A percentile compares a stretch with the other conserved stretches of the same genome.
phyloP scores from a whole-genome alignment of 2,888 invertebrate species.

The Erynnis tages region DNA sequence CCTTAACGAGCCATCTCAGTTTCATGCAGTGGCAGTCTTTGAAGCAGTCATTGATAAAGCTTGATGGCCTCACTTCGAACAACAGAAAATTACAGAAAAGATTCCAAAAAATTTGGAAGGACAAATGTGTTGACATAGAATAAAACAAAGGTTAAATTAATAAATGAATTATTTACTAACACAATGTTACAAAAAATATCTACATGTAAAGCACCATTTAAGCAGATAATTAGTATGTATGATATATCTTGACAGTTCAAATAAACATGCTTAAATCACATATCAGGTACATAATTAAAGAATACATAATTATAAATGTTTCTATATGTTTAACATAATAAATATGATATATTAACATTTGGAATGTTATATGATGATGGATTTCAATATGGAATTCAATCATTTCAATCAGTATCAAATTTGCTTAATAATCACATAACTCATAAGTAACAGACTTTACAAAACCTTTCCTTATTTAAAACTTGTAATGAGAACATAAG shows the following conservation, averaged over 20 bases:
- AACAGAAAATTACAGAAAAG: slow-evolving; percentile 63
- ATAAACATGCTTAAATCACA: slow-evolving; percentile 37
- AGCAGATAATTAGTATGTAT: slow-evolving; percentile 39
- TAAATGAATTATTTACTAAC: slow-evolving; percentile 36
- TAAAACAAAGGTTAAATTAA: slow-evolving; percentile 48
- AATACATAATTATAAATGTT: slow-evolving; percentile 28
- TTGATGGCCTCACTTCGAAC: slow-evolving; percentile 46
- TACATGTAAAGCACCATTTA: slow-evolving; percentile 60
- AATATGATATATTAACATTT: not conserved
- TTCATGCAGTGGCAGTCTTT: slow-evolving; percentile 81
- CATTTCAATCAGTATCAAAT: too few species aligned
- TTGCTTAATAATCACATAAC: too few species aligned
- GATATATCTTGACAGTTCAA: slow-evolving; percentile 27
- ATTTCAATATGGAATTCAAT: too few species aligned
- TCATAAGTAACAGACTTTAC: too few species aligned
- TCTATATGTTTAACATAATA: not conserved
- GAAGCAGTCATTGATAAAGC: slow-evolving; percentile 56
- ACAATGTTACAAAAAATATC: slow-evolving; percentile 40
- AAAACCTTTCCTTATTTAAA: too few species aligned
- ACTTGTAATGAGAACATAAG: too few species aligned
- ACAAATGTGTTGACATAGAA: slow-evolving; percentile 66
- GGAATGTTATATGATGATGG: slow-evolving; percentile 1
- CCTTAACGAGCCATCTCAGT: slow-evolving; percentile 67
- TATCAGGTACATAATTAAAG: slow-evolving; percentile 53
- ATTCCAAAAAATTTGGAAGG: slow-evolving; percentile 65